Conservation (phyloP, 2,113 vertebrate genomes). For the Plotosus lineatus region DNA sequence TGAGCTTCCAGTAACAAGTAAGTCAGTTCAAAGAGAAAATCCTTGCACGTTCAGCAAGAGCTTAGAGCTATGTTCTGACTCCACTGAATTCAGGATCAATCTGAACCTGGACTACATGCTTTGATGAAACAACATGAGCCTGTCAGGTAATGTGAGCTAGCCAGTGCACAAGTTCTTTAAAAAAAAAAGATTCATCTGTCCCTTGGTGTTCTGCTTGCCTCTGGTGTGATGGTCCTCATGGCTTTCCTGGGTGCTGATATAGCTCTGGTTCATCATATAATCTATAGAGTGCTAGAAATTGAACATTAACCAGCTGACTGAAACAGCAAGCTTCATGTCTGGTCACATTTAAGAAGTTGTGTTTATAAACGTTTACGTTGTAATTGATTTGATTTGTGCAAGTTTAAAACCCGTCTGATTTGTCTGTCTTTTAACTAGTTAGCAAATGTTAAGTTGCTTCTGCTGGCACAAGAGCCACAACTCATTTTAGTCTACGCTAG, state of each 20-base stretch:
- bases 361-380: not conserved
- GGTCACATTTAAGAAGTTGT: not conserved
- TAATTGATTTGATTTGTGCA: not conserved
- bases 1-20: not conserved
- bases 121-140: not conserved
- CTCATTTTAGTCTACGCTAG: not conserved
- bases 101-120: not conserved
- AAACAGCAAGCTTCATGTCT: not conserved
- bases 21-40: not conserved
- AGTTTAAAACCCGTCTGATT: not conserved
- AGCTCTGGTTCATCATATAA: not conserved
- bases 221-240: not conserved
- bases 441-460: not conserved
- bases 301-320: not conserved
- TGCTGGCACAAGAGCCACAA: not conserved
- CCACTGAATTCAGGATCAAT: not conserved
- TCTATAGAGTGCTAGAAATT: not conserved
- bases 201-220: not conserved
- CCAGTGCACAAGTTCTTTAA: not conserved
- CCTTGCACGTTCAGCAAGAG: not conserved
- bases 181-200: not conserved
- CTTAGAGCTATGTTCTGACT: not conserved
- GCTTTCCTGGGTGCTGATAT: not conserved
- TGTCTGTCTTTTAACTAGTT: not conserved
- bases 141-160: not conserved